These are phyloP conservation scores for human (Homo sapiens) DNA, from an alignment of 2,113 vertebrate genomes.

Conservation along the genomic window DNA sequence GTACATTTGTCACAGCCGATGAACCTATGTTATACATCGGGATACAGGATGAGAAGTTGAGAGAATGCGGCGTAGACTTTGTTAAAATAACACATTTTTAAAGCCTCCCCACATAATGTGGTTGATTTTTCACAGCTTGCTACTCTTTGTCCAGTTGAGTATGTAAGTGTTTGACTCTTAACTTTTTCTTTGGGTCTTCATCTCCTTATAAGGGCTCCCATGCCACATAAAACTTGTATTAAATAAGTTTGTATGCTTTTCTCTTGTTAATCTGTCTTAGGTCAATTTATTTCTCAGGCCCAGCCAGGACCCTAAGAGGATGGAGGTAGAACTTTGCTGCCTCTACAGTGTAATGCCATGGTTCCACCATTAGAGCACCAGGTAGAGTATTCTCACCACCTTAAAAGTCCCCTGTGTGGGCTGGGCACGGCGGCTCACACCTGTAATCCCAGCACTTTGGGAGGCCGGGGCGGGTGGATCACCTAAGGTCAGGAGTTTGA, in stretches of 20 bases:
- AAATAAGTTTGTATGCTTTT: too few relatives aligned
- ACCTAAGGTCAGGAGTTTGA: too few relatives aligned
- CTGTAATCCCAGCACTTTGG: too few relatives aligned
- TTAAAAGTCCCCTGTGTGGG: not conserved
- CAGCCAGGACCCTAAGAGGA: not conserved
- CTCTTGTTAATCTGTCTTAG: not conserved
- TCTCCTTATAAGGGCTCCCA: not conserved
- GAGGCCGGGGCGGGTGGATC: too few relatives aligned
- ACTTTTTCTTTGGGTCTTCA: not conserved
- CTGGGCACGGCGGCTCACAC: too few relatives aligned
- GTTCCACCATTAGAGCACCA: not conserved
- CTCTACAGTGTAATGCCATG: not conserved
- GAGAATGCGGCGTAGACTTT: not conserved
- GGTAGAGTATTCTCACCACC: not conserved
- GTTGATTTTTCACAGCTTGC: not conserved
- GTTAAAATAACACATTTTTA: not conserved
- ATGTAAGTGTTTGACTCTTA: not conserved
- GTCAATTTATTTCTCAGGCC: not conserved
- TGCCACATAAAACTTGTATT: not conserved
- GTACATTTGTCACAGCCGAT: not conserved
- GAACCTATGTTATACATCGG: not conserved
- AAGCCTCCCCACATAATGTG: not conserved
- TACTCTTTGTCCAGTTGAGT: not conserved
- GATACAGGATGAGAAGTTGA: not conserved
- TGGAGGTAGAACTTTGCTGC: not conserved